These are phyloP conservation scores for Pitta sordida DNA, from an alignment of 2,113 vertebrate genomes.

Conservation along the genomic window DNA sequence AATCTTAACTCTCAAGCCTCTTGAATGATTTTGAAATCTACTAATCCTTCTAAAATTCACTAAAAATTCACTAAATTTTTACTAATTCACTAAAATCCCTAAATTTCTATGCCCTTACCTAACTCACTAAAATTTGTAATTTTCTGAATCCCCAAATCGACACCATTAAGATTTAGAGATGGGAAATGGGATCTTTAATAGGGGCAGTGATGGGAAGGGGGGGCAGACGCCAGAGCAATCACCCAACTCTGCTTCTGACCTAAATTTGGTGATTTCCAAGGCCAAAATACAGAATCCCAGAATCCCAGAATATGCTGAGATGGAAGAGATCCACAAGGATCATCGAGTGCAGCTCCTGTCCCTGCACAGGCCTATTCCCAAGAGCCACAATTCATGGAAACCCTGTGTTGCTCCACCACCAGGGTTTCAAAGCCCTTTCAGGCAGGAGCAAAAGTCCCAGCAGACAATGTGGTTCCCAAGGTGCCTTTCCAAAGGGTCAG, in stretches of 20 bases:
- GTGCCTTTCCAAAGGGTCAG: fast-evolving
- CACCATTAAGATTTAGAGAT: neutral
- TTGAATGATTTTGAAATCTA: too few species aligned
- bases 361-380: too few species aligned
- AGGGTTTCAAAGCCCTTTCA: neutral
- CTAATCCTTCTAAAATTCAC: too few species aligned
- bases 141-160: neutral
- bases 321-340: too few species aligned
- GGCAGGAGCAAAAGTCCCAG: neutral
- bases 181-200: constrained; percentile 21
- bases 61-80: too few species aligned
- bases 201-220: neutral
- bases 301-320: too few species aligned
- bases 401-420: fast-evolving
- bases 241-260: neutral
- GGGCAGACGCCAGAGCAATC: neutral
- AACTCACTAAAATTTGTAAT: too few species aligned
- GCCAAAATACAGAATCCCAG: neutral
- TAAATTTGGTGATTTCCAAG: neutral
- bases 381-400: neutral
- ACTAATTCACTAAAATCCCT: too few species aligned
- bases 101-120: too few species aligned
- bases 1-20: too few species aligned
- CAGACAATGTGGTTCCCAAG: fast-evolving
- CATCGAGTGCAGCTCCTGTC: too few species aligned